Conservation (phyloP, 2,888 invertebrate genomes). For the Eurois occulta region DNA sequence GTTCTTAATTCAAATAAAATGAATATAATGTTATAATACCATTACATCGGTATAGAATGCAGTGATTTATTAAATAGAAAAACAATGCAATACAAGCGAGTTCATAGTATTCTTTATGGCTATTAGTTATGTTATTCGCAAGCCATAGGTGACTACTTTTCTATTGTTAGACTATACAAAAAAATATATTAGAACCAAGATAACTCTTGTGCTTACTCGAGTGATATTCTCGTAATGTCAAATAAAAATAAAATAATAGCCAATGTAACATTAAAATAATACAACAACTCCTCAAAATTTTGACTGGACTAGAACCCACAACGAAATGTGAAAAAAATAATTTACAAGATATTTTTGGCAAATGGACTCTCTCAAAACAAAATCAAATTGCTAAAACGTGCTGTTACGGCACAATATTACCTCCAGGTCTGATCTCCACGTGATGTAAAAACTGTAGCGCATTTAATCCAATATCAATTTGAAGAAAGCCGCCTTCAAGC, state of each 20-base stretch:
- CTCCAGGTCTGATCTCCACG: slow-evolving; percentile 52
- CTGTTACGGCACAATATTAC: slow-evolving; percentile 50
- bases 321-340: slow-evolving; percentile 78
- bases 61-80: slow-evolving; percentile 78
- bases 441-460: slow-evolving; percentile 64
- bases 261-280: slow-evolving; percentile 81
- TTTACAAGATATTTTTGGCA: slow-evolving; percentile 79
- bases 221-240: slow-evolving; percentile 77
- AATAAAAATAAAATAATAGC: slow-evolving; percentile 76
- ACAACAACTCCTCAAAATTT: slow-evolving; percentile 82
- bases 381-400: slow-evolving; percentile 59
- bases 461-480: slow-evolving; percentile 51
- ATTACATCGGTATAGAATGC: slow-evolving; percentile 64
- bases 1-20: slow-evolving; percentile 53
- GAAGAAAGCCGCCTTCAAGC: slow-evolving; percentile 62
- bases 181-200: slow-evolving; percentile 84
- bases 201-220: slow-evolving; percentile 80
- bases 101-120: slow-evolving; percentile 87
- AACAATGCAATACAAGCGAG: slow-evolving; percentile 89
- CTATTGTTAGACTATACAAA: slow-evolving; percentile 89
- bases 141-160: slow-evolving; percentile 87
- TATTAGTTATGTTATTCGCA: slow-evolving; percentile 90
- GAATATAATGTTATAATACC: slow-evolving; percentile 64
- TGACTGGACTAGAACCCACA: slow-evolving; percentile 90
- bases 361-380: slow-evolving; percentile 69